Percentiles rank a stretch among this genome's conserved stretches.
Evolutionary conservation across 2,888 invertebrate species (phyloP).

Genomic region (Cephus spinipes): DNA sequence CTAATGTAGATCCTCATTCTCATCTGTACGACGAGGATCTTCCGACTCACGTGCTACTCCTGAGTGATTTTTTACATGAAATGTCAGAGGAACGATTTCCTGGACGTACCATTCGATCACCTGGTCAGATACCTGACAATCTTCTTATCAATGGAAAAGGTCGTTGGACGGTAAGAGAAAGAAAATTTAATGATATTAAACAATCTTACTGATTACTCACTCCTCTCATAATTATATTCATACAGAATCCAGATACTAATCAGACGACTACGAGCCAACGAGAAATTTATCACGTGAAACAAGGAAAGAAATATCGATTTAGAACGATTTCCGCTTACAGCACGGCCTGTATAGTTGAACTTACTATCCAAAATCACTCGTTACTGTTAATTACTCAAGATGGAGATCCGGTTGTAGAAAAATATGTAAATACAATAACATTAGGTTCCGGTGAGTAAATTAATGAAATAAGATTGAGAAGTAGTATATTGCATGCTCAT

Average conservation of each 20-base stretch:
- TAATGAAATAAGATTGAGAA: background rate
- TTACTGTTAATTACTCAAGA: slow-evolving; percentile 38
- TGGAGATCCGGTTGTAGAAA: slow-evolving; percentile 33
- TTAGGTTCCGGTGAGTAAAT: slow-evolving; percentile 15
- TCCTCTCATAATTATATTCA: no score
- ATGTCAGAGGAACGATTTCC: slow-evolving; percentile 83
- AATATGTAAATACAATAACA: slow-evolving; percentile 11
- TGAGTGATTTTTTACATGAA: slow-evolving; percentile 64
- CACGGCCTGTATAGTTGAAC: slow-evolving; percentile 31
- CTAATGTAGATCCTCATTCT: slow-evolving; percentile 17
- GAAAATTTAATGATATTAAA: background rate
- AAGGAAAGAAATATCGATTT: slow-evolving; percentile 33
- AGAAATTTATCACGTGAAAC: slow-evolving; percentile 22
- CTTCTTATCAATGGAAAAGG: slow-evolving; percentile 88
- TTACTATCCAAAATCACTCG: slow-evolving; percentile 30
- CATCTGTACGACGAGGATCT: slow-evolving; percentile 31
- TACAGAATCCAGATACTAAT: slow-evolving; percentile 15
- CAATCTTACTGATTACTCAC: no score
- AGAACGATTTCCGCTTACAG: slow-evolving; percentile 30
- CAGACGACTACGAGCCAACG: slow-evolving; percentile 18
- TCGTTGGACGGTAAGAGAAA: slow-evolving; percentile 25
- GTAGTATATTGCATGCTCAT: no score
- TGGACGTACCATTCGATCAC: slow-evolving; percentile 80
- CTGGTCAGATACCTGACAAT: slow-evolving; percentile 84
- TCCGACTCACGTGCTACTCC: slow-evolving; percentile 25